These are phyloP conservation scores for Apotomis turbidana DNA, from an alignment of 2,888 invertebrate species.

Conservation along the genomic window DNA sequence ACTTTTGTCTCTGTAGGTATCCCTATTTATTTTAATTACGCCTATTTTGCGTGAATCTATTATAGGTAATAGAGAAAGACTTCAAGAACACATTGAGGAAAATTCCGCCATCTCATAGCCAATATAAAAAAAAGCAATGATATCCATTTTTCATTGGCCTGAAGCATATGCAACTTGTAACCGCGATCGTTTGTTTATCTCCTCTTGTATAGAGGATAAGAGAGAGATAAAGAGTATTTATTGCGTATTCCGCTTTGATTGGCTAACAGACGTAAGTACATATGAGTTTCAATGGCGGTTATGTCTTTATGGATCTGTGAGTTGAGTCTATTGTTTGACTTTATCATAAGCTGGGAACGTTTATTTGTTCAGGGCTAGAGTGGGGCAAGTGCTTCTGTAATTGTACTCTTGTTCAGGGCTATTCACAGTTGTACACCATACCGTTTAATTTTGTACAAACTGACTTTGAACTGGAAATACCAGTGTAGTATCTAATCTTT, in stretches of 20 bases:
- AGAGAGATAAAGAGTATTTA: slow-evolving; percentile 72
- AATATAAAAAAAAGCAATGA: neutral
- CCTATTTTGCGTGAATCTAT: too few species aligned
- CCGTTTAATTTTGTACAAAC: too few species aligned
- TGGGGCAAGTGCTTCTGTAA: neutral
- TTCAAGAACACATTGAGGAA: neutral
- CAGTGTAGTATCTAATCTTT: too few species aligned
- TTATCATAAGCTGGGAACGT: slow-evolving; percentile 64
- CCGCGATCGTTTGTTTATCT: slow-evolving; percentile 58
- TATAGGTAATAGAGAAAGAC: too few species aligned
- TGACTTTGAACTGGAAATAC: too few species aligned
- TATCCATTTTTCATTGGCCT: slow-evolving; percentile 20
- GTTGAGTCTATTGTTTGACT: slow-evolving; percentile 61
- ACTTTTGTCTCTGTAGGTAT: too few species aligned
- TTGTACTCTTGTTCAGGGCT: neutral
- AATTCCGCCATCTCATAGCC: neutral
- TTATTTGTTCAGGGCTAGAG: slow-evolving; percentile 46
- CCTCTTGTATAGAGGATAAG: slow-evolving; percentile 67
- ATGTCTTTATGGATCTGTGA: neutral
- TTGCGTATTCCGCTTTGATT: slow-evolving; percentile 57
- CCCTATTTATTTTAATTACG: too few species aligned
- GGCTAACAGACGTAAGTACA: neutral
- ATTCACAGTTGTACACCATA: neutral
- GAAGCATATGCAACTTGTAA: slow-evolving; percentile 42
- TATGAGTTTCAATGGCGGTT: neutral